These are phyloP conservation scores for Polypedilum vanderplanki DNA, from an alignment of 1,140 invertebrate species.

Conservation along the genomic window DNA sequence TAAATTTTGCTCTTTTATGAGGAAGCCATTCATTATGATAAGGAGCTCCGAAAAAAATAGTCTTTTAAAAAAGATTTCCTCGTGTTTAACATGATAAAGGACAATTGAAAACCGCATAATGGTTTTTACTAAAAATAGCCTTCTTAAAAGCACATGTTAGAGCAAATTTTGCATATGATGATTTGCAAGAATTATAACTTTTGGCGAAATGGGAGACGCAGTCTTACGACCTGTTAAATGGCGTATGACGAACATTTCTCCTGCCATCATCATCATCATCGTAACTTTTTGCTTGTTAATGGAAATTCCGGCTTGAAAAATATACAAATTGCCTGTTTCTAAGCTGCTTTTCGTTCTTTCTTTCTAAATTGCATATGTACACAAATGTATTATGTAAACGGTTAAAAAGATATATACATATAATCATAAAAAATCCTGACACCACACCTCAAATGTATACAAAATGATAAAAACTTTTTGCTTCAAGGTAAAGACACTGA, in stretches of 20 bases:
- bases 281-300: not conserved
- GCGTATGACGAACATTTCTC: not conserved
- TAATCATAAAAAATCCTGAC: not conserved
- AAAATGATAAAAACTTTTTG: no score
- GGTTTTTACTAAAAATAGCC: not conserved
- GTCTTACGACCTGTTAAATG: constrained; percentile 11
- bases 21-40: no score
- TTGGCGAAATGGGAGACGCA: not conserved
- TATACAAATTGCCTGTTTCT: not conserved
- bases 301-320: not conserved
- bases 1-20: no score
- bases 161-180: not conserved
- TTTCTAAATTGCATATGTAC: not conserved
- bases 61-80: no score
- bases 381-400: not conserved
- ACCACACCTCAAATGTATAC: not conserved
- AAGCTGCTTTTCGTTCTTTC: not conserved
- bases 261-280: not conserved
- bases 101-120: not conserved
- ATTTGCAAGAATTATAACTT: not conserved
- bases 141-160: not conserved
- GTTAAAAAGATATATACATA: not conserved
- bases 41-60: no score
- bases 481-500: no score
- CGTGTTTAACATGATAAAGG: not conserved